Evolutionary conservation across 2,888 invertebrate genomes (phyloP), one percentile per base, ranked within the genome.

Genomic region (Leptopilina drosophilae): DNA sequence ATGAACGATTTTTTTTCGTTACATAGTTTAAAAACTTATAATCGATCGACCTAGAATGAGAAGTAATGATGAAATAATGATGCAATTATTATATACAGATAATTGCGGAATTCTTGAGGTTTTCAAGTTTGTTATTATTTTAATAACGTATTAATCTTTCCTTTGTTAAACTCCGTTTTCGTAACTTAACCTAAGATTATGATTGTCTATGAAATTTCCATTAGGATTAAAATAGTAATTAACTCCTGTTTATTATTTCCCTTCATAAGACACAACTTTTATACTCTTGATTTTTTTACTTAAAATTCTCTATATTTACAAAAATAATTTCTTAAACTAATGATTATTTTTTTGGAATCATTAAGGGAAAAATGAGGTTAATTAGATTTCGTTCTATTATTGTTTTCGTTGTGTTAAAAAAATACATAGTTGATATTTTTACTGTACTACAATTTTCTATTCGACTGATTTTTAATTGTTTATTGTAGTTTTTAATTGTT

Each of bases 51-150:
- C 33, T 69, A 69, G 7, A 69, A 33, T 56, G 26, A 53, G 14
- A 69, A 53, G 8, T 49, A 15, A 12, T 53, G 53, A 26, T 14
- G 69, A 69, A 26, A 69, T 69, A 12, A 69, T 53, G 26, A 69
- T 14, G 69, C 7, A 69, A 7, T 69, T 69, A 49, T 56, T 69
- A 33, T 20, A 26, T n/a, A 53, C 53, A 69, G 69, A 53, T 56
- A 69, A 53, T 53, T 69, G 49, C n/a, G 26, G 26, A 49, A 67
- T 67, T 12, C 15, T 67, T 67, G 26, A 62, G 62, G 62, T 62
- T 62, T 62, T 62, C 62, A 62, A 62, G 62, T 62, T 62, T 62
- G 20, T 62, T 62, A 62, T 62, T 62, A 62, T 62, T 62, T 62
- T 62, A 62, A 62, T 62, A 62, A 62, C 62, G 62, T 62, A 64